A percentile compares a stretch with the other conserved stretches of the same genome.
These are phyloP conservation scores for Armadillidium nasatum DNA, from an alignment of 1,140 invertebrate genomes.

Conservation along the genomic window DNA sequence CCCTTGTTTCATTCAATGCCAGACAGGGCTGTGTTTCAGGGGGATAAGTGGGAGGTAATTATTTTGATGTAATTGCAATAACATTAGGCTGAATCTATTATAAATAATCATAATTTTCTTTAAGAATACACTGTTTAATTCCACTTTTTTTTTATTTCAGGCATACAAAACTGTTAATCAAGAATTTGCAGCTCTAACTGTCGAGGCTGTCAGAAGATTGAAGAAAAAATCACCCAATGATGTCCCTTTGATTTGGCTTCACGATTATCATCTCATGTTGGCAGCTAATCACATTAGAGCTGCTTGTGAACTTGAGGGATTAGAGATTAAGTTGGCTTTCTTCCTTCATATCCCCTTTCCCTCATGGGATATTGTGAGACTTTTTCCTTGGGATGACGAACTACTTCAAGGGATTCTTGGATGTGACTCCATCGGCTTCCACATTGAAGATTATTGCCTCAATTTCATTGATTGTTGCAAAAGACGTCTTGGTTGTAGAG, in stretches of 20 bases:
- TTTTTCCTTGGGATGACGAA: slow-evolving; percentile 86
- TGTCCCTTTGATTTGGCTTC: slow-evolving; percentile 78
- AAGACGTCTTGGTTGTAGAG: slow-evolving; percentile 75
- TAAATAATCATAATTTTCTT: too few species aligned
- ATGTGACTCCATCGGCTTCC: slow-evolving; percentile 86
- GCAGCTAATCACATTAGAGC: slow-evolving; percentile 80
- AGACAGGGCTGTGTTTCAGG: slow-evolving; percentile 68
- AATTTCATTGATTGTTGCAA: slow-evolving; percentile 90
- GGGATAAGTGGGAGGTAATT: slow-evolving; percentile 66
- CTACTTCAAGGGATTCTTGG: slow-evolving; percentile 72
- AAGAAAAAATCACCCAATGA: slow-evolving; percentile 56
- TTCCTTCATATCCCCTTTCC: slow-evolving; percentile 90
- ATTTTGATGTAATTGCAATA: too few species aligned
- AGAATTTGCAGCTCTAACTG: slow-evolving; percentile 72
- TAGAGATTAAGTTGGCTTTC: slow-evolving; percentile 76
- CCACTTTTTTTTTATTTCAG: slow-evolving; percentile 43
- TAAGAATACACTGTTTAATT: too few species aligned
- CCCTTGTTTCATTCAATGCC: slow-evolving; percentile 88
- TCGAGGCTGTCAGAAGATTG: slow-evolving; percentile 58
- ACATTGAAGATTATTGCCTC: slow-evolving; percentile 83
- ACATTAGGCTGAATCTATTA: too few species aligned
- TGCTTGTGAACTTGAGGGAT: slow-evolving; percentile 68
- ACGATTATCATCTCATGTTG: slow-evolving; percentile 87
- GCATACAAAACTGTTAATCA: slow-evolving; percentile 76
- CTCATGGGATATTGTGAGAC: slow-evolving; percentile 82